Conservation (phyloP, 53 echinoderm and acorn worm genomes). For the Echinometra lucunter region DNA sequence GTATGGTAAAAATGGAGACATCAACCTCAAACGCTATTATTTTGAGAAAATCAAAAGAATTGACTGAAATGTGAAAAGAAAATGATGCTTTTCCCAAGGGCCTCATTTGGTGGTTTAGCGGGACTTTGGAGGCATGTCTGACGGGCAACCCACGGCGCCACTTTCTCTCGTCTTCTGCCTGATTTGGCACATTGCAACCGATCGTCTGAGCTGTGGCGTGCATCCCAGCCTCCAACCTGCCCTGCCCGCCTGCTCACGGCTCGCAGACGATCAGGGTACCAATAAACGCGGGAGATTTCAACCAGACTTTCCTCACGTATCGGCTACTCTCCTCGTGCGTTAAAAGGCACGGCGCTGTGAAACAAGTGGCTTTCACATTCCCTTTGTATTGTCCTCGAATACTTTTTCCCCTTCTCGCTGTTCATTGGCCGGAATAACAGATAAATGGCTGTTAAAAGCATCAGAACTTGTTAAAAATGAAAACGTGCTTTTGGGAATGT, state of each 20-base stretch:
- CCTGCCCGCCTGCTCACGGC: not conserved
- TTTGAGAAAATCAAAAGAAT: constrained; percentile 14
- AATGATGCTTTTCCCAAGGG: constrained; percentile 53
- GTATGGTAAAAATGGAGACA: not conserved
- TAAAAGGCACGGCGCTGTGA: constrained; percentile 69
- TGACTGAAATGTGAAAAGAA: not conserved
- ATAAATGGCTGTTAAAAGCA: constrained; percentile 73
- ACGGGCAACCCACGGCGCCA: constrained; percentile 68
- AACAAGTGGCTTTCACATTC: constrained; percentile 52
- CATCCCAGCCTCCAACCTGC: not conserved
- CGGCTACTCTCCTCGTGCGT: not conserved
- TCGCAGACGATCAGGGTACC: not conserved
- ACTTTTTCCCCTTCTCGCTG: constrained; percentile 17
- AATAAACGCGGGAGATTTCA: constrained; percentile 19
- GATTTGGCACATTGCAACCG: constrained; percentile 59
- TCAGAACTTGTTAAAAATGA: constrained; percentile 65
- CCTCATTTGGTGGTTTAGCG: constrained; percentile 57
- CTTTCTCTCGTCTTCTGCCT: constrained; percentile 63
- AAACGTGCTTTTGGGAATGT: constrained; percentile 45
- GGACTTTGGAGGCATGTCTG: constrained; percentile 50
- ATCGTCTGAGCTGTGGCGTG: constrained; percentile 61
- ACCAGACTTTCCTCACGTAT: not conserved
- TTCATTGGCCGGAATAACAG: constrained; percentile 69
- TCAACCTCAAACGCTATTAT: not conserved
- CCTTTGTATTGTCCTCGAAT: not conserved